Evolutionary conservation across 2,797 vertebrate genomes (phyloP).

Genomic region (Hippoglossus hippoglossus): DNA sequence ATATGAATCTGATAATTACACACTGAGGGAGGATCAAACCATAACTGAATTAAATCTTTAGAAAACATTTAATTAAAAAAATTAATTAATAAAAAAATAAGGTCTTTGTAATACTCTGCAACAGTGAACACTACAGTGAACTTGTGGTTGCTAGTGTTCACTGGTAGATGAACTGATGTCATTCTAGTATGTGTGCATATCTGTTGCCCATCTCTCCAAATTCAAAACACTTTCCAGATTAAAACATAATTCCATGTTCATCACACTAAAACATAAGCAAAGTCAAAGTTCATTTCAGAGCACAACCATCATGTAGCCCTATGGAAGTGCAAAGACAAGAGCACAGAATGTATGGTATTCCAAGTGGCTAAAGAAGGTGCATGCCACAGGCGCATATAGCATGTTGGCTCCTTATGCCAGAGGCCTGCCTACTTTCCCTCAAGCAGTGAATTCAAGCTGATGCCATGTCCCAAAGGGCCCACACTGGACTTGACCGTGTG

Average conservation of each 20-base stretch:
- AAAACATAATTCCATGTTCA: background rate
- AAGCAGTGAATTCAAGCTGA: constrained; percentile 52
- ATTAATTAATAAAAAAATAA: too few species aligned
- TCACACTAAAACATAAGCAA: background rate
- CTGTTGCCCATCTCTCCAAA: constrained; percentile 1
- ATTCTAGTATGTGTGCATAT: constrained; percentile 2
- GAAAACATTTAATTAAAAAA: background rate
- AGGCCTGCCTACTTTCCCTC: constrained; percentile 35
- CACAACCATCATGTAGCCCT: background rate
- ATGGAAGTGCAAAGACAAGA: background rate
- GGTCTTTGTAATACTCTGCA: background rate
- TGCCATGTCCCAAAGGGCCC: constrained; percentile 56
- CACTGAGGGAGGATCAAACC: background rate
- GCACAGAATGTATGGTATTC: background rate
- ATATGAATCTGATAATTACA: background rate
- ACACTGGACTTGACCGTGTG: constrained; percentile 65
- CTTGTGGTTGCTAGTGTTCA: constrained; percentile 10
- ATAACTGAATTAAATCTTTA: constrained; percentile 7
- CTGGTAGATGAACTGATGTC: constrained; percentile 2
- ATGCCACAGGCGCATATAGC: constrained; percentile 19
- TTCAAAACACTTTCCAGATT: background rate
- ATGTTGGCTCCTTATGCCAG: constrained; percentile 40
- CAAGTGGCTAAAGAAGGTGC: background rate
- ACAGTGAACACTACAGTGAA: constrained; percentile 5
- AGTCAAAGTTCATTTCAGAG: constrained; percentile 27